Percentiles rank a stretch among this genome's conserved stretches.
phyloP scores from a whole-genome alignment of 2,113 vertebrate genomes.

The Pteropus alecto region DNA sequence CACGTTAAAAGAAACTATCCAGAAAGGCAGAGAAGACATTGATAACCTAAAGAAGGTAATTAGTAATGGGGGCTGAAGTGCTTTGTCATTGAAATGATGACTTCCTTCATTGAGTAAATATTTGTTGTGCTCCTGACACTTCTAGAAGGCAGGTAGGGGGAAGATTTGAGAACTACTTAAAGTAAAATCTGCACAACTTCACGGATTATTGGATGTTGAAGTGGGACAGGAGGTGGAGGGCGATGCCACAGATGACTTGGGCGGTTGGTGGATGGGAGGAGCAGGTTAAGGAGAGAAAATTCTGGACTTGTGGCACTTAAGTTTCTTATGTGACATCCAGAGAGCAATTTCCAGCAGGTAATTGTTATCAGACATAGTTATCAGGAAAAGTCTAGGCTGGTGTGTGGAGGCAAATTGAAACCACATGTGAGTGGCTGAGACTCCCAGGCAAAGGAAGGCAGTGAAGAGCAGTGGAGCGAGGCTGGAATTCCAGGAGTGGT shows the following conservation, averaged over 20 bases:
- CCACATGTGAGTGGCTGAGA: neutral
- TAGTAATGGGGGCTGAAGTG: neutral
- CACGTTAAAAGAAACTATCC: slow-evolving; percentile 81
- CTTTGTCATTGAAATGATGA: neutral
- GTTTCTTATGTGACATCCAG: neutral
- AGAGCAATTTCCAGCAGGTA: accelerated
- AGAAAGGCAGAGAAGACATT: slow-evolving; percentile 81
- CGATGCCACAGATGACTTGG: neutral
- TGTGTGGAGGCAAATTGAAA: neutral
- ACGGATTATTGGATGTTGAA: neutral
- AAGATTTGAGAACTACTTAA: neutral
- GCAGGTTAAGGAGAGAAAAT: neutral
- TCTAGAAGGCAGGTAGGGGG: too few relatives aligned
- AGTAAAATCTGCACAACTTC: neutral
- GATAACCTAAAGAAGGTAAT: slow-evolving; percentile 85
- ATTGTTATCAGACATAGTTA: accelerated
- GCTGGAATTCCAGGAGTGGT: neutral
- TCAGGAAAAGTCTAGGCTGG: neutral
- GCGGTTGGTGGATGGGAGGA: neutral
- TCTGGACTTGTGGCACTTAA: neutral
- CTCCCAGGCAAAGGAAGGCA: neutral
- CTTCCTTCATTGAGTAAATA: neutral
- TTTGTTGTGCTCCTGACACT: neutral
- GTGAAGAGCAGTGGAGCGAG: neutral
- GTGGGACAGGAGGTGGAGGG: too few relatives aligned